These are phyloP conservation scores for Atrichornis clamosus DNA, from an alignment of 2,113 vertebrate genomes.

Conservation along the genomic window DNA sequence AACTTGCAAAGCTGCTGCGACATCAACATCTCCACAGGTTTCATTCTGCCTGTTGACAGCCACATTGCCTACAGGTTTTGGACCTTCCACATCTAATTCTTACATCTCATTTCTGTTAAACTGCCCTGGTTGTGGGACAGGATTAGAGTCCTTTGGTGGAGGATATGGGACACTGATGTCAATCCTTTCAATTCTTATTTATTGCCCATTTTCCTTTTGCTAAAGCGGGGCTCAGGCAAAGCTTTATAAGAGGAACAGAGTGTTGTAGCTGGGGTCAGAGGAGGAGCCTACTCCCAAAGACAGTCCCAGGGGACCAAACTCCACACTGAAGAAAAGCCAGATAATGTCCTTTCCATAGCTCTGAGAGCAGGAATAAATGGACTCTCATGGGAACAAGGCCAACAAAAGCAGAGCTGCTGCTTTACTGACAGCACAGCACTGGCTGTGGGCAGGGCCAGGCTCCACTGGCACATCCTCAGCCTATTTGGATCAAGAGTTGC, in stretches of 20 bases:
- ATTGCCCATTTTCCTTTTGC: neutral
- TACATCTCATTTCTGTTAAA: neutral
- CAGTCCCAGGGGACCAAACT: neutral
- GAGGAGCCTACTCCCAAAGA: neutral
- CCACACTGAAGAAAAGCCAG: neutral
- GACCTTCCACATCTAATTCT: neutral
- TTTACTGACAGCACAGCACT: rapidly evolving
- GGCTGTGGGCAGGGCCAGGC: rapidly evolving
- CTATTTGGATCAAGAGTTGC: neutral
- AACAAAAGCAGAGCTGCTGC: neutral
- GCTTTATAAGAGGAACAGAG: neutral
- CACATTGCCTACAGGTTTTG: neutral
- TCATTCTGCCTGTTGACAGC: slow-evolving; percentile 31
- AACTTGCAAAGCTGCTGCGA: slow-evolving; percentile 63
- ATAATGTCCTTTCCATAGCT: neutral
- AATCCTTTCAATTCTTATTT: neutral
- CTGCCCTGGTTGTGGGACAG: neutral
- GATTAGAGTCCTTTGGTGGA: neutral
- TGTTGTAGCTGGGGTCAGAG: neutral
- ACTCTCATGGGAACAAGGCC: neutral
- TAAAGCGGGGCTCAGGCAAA: neutral
- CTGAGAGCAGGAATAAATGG: neutral
- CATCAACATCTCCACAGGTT: slow-evolving; percentile 20
- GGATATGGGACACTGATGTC: neutral
- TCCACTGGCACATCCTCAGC: neutral